phyloP scores from a whole-genome alignment of 2,888 invertebrate genomes.

The Acanthacorydalis orientalis region DNA sequence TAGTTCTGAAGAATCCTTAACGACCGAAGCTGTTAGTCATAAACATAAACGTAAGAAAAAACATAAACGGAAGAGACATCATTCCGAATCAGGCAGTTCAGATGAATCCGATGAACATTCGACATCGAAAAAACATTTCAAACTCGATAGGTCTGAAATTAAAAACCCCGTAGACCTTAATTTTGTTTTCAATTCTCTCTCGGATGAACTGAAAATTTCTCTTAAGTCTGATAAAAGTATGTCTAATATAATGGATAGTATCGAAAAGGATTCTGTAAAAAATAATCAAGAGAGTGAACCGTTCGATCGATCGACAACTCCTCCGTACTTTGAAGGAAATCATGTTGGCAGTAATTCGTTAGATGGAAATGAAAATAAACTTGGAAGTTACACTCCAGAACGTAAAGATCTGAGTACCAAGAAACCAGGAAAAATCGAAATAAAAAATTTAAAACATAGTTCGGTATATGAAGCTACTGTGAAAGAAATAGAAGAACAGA shows the following conservation, averaged over 20 bases:
- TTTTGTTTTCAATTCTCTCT: background rate
- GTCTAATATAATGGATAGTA: constrained; percentile 24
- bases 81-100: background rate
- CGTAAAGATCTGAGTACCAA: background rate
- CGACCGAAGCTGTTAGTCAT: constrained; percentile 9
- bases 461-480: constrained; percentile 47
- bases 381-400: background rate
- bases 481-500: constrained; percentile 44
- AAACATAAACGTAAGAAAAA: constrained; percentile 9
- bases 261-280: constrained; percentile 18
- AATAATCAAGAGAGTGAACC: constrained; percentile 11
- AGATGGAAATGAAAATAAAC: background rate
- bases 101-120: background rate
- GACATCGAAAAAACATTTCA: background rate
- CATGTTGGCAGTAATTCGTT: background rate
- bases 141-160: background rate
- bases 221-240: background rate
- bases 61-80: constrained; percentile 2
- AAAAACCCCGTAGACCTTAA: background rate
- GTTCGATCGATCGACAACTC: constrained; percentile 12
- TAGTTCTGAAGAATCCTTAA: constrained; percentile 14
- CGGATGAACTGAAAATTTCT: background rate
- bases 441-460: constrained; percentile 51
- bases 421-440: constrained; percentile 31
- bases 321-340: constrained; percentile 4